phyloP scores from a whole-genome alignment of 2,888 invertebrate genomes.

The Steinernema scapterisci region DNA sequence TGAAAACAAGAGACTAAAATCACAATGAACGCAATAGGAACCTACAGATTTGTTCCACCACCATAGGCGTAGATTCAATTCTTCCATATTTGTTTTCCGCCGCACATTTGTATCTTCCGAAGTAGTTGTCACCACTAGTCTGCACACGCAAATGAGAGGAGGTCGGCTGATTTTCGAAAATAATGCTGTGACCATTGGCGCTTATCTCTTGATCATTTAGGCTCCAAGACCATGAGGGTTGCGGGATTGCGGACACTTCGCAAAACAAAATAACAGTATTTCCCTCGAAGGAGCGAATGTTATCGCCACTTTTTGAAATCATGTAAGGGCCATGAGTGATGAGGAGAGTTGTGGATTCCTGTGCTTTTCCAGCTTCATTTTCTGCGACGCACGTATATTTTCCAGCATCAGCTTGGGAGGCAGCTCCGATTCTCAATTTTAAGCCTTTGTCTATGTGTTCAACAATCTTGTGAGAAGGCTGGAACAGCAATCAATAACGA shows the following conservation, averaged over 20 bases:
- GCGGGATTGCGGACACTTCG: constrained; percentile 53
- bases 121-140: constrained; percentile 42
- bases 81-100: constrained; percentile 54
- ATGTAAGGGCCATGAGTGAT: constrained; percentile 33
- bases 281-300: constrained; percentile 45
- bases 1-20: constrained; percentile 29
- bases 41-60: constrained; percentile 51
- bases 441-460: neutral
- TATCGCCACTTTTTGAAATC: constrained; percentile 7
- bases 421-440: neutral
- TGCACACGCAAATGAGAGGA: constrained; percentile 43
- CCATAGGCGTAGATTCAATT: constrained; percentile 43
- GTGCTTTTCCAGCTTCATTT: constrained; percentile 16
- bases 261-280: constrained; percentile 49
- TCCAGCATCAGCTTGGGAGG: neutral
- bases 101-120: constrained; percentile 50
- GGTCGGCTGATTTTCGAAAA: constrained; percentile 41
- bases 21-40: neutral
- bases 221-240: constrained; percentile 50
- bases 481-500: neutral
- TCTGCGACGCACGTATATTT: constrained; percentile 28
- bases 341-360: constrained; percentile 33
- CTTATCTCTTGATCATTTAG: constrained; percentile 46
- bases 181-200: constrained; percentile 33
- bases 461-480: constrained; percentile 15